phyloP scores from a whole-genome alignment of 2,113 vertebrate genomes.

The Cacatua alba region DNA sequence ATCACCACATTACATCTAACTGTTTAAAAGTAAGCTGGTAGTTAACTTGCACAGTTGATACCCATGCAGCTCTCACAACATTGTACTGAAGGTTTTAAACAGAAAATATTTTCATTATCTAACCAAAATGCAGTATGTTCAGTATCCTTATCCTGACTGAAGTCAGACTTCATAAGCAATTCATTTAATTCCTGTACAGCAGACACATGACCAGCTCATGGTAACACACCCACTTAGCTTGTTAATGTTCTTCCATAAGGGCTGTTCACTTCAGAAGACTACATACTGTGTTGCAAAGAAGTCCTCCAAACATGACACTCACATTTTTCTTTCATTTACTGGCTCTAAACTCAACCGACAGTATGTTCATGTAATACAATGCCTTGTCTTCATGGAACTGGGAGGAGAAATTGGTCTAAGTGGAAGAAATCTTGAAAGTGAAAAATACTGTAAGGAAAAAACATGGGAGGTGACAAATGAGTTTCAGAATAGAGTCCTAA shows the following conservation, averaged over 20 bases:
- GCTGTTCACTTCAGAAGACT: background rate
- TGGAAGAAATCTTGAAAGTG: background rate
- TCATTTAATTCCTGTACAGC: background rate
- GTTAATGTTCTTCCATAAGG: background rate
- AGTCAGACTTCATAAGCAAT: background rate
- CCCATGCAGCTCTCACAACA: background rate
- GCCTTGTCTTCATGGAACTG: background rate
- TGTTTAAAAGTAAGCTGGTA: background rate
- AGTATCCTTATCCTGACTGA: background rate
- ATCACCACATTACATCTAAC: background rate
- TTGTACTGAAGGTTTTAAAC: background rate
- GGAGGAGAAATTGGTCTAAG: background rate
- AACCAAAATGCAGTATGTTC: background rate
- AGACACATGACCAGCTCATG: background rate
- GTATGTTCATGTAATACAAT: rapidly evolving
- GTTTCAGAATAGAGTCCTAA: background rate
- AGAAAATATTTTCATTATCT: background rate
- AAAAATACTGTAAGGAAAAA: background rate
- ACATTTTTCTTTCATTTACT: background rate
- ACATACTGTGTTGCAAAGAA: background rate
- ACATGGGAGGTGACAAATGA: background rate
- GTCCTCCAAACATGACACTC: background rate
- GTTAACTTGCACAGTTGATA: background rate
- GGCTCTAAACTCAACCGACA: background rate
- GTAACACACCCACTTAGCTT: background rate